Conservation (phyloP, 2,113 vertebrate genomes). For the Pteronura brasiliensis region DNA sequence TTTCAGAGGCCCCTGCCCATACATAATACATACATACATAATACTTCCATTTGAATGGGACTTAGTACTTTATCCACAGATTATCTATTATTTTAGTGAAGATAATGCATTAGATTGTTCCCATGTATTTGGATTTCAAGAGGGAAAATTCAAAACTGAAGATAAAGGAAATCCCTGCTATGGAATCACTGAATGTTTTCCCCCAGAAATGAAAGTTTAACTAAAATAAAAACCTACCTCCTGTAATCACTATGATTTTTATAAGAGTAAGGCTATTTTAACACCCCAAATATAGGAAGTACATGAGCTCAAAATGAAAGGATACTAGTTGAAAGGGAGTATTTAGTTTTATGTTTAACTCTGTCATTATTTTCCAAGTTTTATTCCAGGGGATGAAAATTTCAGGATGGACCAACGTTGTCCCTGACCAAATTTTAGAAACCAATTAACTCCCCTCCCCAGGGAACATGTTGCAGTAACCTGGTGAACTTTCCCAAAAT, state of each 20-base stretch:
- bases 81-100: not conserved
- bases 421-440: not conserved
- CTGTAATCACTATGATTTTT: not conserved
- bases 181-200: not conserved
- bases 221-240: not conserved
- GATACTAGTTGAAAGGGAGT: not conserved
- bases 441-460: not conserved
- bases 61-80: not conserved
- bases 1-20: not conserved
- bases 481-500: not conserved
- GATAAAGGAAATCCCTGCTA: not conserved
- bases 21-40: not conserved
- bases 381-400: not conserved
- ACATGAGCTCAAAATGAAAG: not conserved
- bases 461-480: not conserved
- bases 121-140: not conserved
- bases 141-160: not conserved
- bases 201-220: not conserved
- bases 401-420: not conserved
- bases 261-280: not conserved
- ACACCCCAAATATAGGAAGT: not conserved
- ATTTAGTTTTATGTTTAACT: not conserved
- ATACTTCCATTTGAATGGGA: not conserved
- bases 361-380: not conserved
- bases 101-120: not conserved